phyloP scores from a whole-genome alignment of 1,140 invertebrate species.

The Calephelis virginiensis region DNA sequence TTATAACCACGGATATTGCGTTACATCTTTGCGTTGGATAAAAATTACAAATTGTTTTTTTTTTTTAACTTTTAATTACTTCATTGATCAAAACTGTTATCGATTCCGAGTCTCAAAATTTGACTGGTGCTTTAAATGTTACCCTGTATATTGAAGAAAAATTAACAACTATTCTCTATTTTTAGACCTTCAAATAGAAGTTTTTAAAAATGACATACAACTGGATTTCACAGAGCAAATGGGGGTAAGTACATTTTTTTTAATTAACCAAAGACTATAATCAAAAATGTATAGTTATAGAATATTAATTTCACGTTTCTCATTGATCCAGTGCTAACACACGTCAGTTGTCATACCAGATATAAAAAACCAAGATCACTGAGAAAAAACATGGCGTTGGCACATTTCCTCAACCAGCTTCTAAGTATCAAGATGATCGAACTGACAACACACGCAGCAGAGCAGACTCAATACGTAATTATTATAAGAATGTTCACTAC shows the following conservation, averaged over 20 bases:
- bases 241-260: not conserved
- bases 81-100: no score
- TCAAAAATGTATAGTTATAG: not conserved
- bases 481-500: constrained; percentile 64
- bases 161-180: no score
- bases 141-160: no score
- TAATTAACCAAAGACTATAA: not conserved
- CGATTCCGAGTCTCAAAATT: no score
- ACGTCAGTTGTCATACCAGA: constrained; percentile 15
- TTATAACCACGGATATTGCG: no score
- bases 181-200: not conserved
- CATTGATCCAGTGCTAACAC: constrained; percentile 22
- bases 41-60: no score
- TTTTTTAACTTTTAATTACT: no score
- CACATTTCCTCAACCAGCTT: constrained; percentile 66
- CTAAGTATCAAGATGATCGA: constrained; percentile 66
- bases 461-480: constrained; percentile 70
- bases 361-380: constrained; percentile 20
- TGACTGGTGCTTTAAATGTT: no score
- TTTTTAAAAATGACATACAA: not conserved
- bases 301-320: constrained; percentile 9
- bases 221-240: not conserved
- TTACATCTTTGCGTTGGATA: no score
- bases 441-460: constrained; percentile 74
- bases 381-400: constrained; percentile 40